phyloP scores from a whole-genome alignment of 2,888 invertebrate species.

The Netelia inedita region DNA sequence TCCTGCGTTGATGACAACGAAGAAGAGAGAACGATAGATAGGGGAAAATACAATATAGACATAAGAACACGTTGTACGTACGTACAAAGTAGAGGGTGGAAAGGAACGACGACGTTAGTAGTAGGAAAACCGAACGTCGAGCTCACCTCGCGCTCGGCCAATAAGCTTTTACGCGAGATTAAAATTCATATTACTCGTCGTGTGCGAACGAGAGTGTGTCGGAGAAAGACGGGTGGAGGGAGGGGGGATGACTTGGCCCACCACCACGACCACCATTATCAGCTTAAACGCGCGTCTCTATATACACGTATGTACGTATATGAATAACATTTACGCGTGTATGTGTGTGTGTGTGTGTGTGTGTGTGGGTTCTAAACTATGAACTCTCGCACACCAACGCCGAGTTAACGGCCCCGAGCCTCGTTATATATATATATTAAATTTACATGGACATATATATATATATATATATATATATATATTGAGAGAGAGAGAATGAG shows the following conservation, averaged over 20 bases:
- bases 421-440: background rate
- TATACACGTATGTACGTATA: background rate
- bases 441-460: background rate
- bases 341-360: constrained; percentile 9
- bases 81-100: background rate
- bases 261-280: constrained; percentile 65
- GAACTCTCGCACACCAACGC: constrained; percentile 21
- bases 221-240: background rate
- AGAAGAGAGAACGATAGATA: background rate
- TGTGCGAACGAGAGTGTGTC: constrained; percentile 23
- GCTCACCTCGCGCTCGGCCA: constrained; percentile 52
- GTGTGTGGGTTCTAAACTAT: constrained; percentile 28
- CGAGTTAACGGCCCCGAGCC: constrained; percentile 53
- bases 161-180: constrained; percentile 76
- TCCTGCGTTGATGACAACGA: background rate
- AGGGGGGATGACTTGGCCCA: constrained; percentile 38
- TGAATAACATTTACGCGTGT: background rate
- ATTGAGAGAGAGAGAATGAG: background rate
- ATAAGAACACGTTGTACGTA: background rate
- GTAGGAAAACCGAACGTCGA: background rate
- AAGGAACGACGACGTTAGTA: background rate
- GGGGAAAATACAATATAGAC: background rate
- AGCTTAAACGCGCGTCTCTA: constrained; percentile 52
- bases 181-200: constrained; percentile 76
- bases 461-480: constrained; percentile 1